Percentiles rank a stretch among this genome's conserved stretches.
phyloP scores from a whole-genome alignment of 2,888 invertebrate species.

The Netelia virgata region DNA sequence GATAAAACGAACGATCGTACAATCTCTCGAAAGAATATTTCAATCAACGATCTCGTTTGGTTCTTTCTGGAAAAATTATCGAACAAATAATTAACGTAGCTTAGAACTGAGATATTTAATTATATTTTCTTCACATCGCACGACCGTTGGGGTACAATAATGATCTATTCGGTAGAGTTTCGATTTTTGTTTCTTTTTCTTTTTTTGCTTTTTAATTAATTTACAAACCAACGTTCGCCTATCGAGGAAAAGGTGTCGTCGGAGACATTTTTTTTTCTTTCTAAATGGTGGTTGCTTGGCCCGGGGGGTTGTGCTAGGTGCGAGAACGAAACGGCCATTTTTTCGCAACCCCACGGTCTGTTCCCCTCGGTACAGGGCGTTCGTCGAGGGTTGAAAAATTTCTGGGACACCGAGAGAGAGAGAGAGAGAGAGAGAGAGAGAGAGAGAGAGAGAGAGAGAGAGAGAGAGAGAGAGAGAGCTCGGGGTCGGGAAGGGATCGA shows the following conservation, averaged over 20 bases:
- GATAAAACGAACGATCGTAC: no score
- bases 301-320: conserved; percentile 36
- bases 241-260: neutral
- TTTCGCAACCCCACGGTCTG: conserved; percentile 47
- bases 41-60: no score
- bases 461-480: conserved; percentile 49
- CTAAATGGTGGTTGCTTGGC: conserved; percentile 53
- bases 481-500: conserved; percentile 52
- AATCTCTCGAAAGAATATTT: no score
- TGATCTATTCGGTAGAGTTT: conserved; percentile 25
- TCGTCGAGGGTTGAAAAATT: conserved; percentile 49
- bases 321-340: conserved; percentile 56
- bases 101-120: no score
- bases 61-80: neutral
- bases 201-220: conserved; percentile 2
- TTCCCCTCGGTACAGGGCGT: conserved; percentile 25
- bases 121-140: neutral
- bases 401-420: conserved; percentile 48
- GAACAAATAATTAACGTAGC: neutral
- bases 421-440: conserved; percentile 47
- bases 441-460: conserved; percentile 47
- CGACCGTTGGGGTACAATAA: conserved; percentile 52
- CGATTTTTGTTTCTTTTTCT: conserved; percentile 21
- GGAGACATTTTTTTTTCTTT: conserved; percentile 64
- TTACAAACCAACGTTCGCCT: neutral